Evolutionary conservation across 2,113 vertebrate genomes (phyloP), one percentile per base, ranked within the genome.

Genomic region (Zosterops lateralis): DNA sequence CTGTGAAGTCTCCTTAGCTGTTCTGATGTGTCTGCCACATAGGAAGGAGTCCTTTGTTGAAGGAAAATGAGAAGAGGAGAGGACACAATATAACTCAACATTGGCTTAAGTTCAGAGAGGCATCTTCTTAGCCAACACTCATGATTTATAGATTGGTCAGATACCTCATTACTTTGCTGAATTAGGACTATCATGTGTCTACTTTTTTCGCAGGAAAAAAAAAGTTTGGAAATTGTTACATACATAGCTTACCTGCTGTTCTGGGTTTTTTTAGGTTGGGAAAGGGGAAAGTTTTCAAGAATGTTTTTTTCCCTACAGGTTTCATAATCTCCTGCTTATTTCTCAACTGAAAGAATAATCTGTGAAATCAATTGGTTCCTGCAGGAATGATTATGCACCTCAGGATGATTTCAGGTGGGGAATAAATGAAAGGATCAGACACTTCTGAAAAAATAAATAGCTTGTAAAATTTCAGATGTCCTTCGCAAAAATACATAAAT

Each of bases 381-480:
- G 42, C 54, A 66, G 61, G 53, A 76, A 34, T 78, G 65, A 77
- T 92, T 57, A 44, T 31, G 11, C 26, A 31, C 44, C 53, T 91
- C 36, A 7, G 45, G 40, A 78, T 84, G 54, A 81, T 89, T 96
- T 91, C n/a, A 44, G 61, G 28, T 68, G 47, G 19, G 53, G 40
- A 84, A 87, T 45, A 89, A 92, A 89, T 71, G 31, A 61, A 66
- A 75, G 15, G n/a, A 81, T 87, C 53, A 78, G 40, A 62, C 5
- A 48, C 28, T 87, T 87, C 14, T 56, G 38, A 53, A 94, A 81
- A 71, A 86, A n/a, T 60, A 91, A 89, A 26, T 40, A 48, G 36
- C 48, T 84, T 78, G 29, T 75, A 78, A 89, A 82, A 78, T 71
- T 92, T 95, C 74, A 56, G 61, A 48, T 89, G 51, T 89, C 48